These are phyloP conservation scores for Cichladusa arquata DNA, from an alignment of 2,113 vertebrate genomes.

Conservation along the genomic window DNA sequence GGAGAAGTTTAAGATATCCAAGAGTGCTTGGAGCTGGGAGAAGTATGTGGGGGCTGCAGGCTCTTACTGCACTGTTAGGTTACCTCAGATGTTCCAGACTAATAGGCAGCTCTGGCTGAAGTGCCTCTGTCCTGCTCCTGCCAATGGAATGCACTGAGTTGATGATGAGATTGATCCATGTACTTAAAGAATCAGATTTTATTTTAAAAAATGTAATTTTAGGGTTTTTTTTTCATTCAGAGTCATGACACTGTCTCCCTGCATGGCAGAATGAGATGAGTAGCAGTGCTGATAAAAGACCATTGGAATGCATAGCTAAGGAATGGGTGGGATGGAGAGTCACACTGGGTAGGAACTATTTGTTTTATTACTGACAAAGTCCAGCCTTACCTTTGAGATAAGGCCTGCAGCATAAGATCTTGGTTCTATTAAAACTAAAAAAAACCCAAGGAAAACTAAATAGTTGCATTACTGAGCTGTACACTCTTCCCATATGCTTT, in stretches of 20 bases:
- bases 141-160: rapidly evolving
- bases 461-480: background rate
- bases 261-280: background rate
- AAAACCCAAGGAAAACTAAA: background rate
- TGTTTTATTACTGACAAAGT: background rate
- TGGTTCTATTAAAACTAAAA: background rate
- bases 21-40: background rate
- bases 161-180: background rate
- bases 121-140: background rate
- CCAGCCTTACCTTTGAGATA: background rate
- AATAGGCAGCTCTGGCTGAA: background rate
- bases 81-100: background rate
- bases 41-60: background rate
- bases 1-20: background rate
- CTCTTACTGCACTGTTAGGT: background rate
- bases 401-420: background rate
- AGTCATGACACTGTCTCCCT: background rate
- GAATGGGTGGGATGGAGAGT: background rate
- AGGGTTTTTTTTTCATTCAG: background rate
- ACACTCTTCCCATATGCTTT: background rate
- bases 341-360: background rate
- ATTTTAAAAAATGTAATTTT: background rate
- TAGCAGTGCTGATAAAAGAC: background rate
- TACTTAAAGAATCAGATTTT: background rate
- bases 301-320: background rate